Percentiles rank a stretch among this genome's conserved stretches.
Conservation (phyloP, 2,797 vertebrate genomes). For the Lycodopsis pacificus region DNA sequence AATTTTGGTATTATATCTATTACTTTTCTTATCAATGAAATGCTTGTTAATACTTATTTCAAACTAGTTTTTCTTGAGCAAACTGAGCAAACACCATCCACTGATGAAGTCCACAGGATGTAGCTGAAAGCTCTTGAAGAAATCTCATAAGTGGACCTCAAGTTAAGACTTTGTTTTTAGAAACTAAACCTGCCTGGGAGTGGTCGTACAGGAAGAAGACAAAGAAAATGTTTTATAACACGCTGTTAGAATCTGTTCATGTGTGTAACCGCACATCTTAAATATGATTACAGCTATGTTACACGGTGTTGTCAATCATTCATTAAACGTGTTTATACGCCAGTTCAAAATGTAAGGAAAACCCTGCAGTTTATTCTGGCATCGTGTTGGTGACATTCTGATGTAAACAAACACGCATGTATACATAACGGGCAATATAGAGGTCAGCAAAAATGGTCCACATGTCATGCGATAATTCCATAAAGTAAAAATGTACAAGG, state of each 20-base stretch:
- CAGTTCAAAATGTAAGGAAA: background rate
- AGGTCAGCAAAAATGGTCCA: background rate
- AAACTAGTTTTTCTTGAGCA: background rate
- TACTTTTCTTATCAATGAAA: background rate
- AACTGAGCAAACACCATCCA: background rate
- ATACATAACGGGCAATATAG: background rate
- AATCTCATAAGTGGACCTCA: background rate
- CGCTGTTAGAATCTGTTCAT: background rate
- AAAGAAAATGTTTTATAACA: background rate
- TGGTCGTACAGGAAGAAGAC: no score
- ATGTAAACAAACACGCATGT: background rate
- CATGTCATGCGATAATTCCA: no score
- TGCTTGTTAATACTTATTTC: background rate
- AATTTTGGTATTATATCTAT: background rate
- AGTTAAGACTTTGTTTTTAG: background rate
- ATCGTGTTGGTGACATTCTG: background rate
- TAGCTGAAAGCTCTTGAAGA: background rate
- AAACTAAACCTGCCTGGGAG: background rate
- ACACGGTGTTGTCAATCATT: background rate
- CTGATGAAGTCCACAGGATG: background rate
- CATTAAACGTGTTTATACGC: background rate
- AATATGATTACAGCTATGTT: background rate
- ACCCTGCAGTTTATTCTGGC: background rate
- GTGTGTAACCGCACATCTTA: background rate
- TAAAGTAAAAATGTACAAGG: background rate